Conservation (phyloP, 2,797 vertebrate genomes). For the Anomalospiza imberbis region DNA sequence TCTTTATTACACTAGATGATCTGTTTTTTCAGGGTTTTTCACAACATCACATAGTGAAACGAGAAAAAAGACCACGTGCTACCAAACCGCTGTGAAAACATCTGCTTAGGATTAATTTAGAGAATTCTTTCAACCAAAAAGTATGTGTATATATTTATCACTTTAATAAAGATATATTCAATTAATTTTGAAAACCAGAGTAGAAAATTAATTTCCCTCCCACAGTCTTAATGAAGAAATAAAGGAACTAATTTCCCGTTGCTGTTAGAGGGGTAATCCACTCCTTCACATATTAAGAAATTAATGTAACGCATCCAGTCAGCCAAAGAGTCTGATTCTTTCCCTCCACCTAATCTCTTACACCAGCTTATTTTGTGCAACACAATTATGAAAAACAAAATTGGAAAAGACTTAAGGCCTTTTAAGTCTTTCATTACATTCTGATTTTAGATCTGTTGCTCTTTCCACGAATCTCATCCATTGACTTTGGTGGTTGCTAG, state of each 20-base stretch:
- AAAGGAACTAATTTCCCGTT: slow-evolving; percentile 77
- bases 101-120: slow-evolving; percentile 61
- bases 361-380: slow-evolving; percentile 30
- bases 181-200: slow-evolving; percentile 72
- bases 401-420: background rate
- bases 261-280: slow-evolving; percentile 64
- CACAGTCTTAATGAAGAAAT: slow-evolving; percentile 78
- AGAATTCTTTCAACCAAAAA: slow-evolving; percentile 68
- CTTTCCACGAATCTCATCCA: background rate
- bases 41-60: background rate
- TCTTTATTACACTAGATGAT: background rate
- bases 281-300: slow-evolving; percentile 76
- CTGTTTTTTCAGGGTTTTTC: background rate
- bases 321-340: slow-evolving; percentile 39
- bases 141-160: slow-evolving; percentile 56
- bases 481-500: background rate
- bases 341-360: background rate
- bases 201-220: slow-evolving; percentile 78
- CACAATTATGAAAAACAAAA: slow-evolving; percentile 27
- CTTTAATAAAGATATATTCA: slow-evolving; percentile 77
- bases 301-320: slow-evolving; percentile 74
- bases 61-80: background rate
- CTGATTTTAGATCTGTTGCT: background rate
- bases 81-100: background rate
- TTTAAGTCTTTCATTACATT: background rate